Percentiles rank a stretch among this genome's conserved stretches.
These are phyloP conservation scores for Lemur catta DNA, from an alignment of 2,797 vertebrate species.

Conservation along the genomic window DNA sequence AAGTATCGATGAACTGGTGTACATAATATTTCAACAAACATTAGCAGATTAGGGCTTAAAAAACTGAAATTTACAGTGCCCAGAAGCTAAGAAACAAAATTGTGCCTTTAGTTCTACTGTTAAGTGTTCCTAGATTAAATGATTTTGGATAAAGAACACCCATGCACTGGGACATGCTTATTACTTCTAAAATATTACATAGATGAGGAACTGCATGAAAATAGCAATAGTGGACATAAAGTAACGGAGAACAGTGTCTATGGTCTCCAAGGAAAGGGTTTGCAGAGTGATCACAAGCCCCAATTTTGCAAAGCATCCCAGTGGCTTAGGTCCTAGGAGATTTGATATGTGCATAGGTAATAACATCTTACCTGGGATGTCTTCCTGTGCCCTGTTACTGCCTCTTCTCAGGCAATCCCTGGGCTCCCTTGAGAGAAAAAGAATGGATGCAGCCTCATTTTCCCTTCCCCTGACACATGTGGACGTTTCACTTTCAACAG, in stretches of 20 bases:
- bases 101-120: neutral
- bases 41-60: conserved; percentile 40
- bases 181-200: neutral
- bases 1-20: conserved; percentile 41
- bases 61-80: conserved; percentile 11
- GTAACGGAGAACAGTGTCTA: neutral
- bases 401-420: neutral
- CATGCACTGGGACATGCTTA: neutral
- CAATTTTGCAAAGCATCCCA: neutral
- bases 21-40: conserved; percentile 39
- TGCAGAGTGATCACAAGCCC: neutral
- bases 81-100: conserved; percentile 10
- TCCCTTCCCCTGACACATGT: neutral
- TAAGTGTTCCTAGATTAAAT: conserved; percentile 34
- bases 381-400: too few species aligned
- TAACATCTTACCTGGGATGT: neutral
- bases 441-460: neutral
- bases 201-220: neutral
- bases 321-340: neutral
- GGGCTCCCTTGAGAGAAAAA: neutral
- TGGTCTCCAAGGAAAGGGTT: neutral
- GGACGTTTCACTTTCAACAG: neutral
- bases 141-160: neutral
- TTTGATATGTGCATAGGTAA: accelerated
- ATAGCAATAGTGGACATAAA: neutral